A percentile compares a stretch with the other conserved stretches of the same genome.
These are phyloP conservation scores for Holotrichia oblita DNA, from an alignment of 1,140 invertebrate species.

Conservation along the genomic window DNA sequence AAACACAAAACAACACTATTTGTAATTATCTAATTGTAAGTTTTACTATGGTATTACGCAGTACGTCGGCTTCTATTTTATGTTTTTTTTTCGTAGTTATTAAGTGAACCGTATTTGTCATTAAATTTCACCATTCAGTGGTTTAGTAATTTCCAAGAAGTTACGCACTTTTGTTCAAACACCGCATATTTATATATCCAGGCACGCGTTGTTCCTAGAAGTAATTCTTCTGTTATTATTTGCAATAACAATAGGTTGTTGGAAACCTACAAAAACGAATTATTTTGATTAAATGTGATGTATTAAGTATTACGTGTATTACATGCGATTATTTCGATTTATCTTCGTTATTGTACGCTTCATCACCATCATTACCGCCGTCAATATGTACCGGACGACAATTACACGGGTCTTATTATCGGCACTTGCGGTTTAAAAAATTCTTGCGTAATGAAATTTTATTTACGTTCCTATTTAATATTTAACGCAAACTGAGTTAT, in stretches of 20 bases:
- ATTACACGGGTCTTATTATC: background rate
- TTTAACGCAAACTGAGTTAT: background rate
- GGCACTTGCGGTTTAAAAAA: background rate
- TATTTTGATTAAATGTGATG: background rate
- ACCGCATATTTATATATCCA: background rate
- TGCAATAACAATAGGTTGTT: background rate
- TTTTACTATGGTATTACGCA: too few species aligned
- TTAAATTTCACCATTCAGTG: too few species aligned
- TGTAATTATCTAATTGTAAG: too few species aligned
- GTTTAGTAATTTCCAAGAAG: too few species aligned
- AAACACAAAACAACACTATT: too few species aligned
- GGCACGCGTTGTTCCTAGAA: background rate
- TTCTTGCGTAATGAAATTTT: slow-evolving; percentile 9
- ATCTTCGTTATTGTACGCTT: background rate
- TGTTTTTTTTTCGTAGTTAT: too few species aligned
- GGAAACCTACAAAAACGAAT: background rate
- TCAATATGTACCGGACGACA: background rate
- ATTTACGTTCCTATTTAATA: background rate
- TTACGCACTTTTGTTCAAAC: too few species aligned
- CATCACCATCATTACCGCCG: background rate
- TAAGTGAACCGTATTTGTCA: too few species aligned
- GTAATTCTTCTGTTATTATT: background rate
- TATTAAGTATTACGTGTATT: background rate
- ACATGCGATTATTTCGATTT: background rate
- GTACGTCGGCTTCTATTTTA: too few species aligned